A percentile compares a stretch with the other conserved stretches of the same genome.
These are phyloP conservation scores for Latrodectus elegans DNA, from an alignment of 2,888 invertebrate genomes.

Conservation along the genomic window DNA sequence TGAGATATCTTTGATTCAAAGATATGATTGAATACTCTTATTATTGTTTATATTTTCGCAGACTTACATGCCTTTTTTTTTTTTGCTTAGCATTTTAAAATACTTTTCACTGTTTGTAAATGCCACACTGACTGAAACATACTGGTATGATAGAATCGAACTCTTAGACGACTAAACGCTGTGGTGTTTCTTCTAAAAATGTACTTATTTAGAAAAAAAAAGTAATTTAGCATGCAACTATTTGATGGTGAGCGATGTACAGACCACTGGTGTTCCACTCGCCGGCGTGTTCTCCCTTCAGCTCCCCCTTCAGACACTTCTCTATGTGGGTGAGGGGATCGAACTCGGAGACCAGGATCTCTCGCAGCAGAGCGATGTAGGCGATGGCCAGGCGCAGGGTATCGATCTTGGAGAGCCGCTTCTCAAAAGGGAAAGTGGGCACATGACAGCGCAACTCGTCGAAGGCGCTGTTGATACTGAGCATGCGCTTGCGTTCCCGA, in stretches of 20 bases:
- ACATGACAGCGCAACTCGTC: conserved; percentile 98
- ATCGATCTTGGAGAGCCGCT: conserved; percentile 98
- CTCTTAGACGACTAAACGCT: too few relatives aligned
- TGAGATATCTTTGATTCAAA: too few relatives aligned
- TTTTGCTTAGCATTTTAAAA: too few relatives aligned
- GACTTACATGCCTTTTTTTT: too few relatives aligned
- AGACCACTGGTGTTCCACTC: conserved; percentile 98
- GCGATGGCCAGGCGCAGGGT: conserved; percentile 97
- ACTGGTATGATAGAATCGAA: too few relatives aligned
- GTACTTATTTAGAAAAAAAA: too few relatives aligned
- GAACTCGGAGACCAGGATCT: conserved; percentile 89
- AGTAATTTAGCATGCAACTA: too few relatives aligned
- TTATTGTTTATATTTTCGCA: too few relatives aligned
- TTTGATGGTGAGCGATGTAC: conserved; percentile 54
- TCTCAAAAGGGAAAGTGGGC: conserved; percentile 99
- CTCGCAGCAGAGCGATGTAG: conserved; percentile 93
- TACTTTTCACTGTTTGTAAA: too few relatives aligned
- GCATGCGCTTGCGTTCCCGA: conserved; percentile 97
- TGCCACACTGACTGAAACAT: too few relatives aligned
- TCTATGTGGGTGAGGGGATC: conserved; percentile 96
- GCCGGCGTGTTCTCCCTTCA: conserved; percentile 86
- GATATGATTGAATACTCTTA: too few relatives aligned
- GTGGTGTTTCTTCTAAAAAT: too few relatives aligned
- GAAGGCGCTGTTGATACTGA: conserved; percentile 90
- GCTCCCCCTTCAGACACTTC: conserved; percentile 90